phyloP scores from a whole-genome alignment of 2,113 vertebrate genomes.

The Cyanistes caeruleus region DNA sequence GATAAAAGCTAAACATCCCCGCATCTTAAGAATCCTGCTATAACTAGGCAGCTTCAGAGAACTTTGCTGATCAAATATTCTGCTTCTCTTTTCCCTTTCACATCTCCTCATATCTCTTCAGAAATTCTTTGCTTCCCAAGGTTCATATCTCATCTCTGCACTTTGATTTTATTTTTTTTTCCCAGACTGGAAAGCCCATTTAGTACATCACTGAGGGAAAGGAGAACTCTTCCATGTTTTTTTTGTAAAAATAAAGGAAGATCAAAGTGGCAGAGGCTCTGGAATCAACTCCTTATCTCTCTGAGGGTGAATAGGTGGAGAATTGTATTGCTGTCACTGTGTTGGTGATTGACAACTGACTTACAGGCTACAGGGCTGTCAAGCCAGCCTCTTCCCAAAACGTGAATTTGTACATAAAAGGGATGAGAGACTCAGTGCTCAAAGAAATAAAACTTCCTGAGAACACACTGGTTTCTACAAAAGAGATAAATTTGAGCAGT shows the following conservation, averaged over 20 bases:
- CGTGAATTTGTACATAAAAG: background rate
- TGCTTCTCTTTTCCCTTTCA: background rate
- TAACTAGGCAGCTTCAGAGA: background rate
- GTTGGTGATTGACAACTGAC: background rate
- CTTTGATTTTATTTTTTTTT: background rate
- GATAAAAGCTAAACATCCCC: background rate
- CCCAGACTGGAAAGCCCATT: background rate
- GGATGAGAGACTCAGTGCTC: background rate
- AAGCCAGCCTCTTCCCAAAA: background rate
- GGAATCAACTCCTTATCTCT: background rate
- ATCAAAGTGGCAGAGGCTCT: background rate
- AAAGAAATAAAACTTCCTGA: background rate
- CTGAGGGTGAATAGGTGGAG: background rate
- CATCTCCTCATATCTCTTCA: background rate
- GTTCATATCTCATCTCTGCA: background rate
- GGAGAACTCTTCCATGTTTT: background rate
- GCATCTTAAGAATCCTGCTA: background rate
- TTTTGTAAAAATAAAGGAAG: background rate
- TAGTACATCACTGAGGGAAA: background rate
- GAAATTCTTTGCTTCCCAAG: background rate
- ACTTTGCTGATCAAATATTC: conserved; percentile 24
- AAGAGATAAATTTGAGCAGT: background rate
- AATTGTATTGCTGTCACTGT: background rate
- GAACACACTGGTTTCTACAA: background rate
- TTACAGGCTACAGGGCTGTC: background rate